Evolutionary conservation across 2,888 invertebrate species (phyloP), one percentile per base, ranked within the genome.

Genomic region (Polymixis flavicincta): DNA sequence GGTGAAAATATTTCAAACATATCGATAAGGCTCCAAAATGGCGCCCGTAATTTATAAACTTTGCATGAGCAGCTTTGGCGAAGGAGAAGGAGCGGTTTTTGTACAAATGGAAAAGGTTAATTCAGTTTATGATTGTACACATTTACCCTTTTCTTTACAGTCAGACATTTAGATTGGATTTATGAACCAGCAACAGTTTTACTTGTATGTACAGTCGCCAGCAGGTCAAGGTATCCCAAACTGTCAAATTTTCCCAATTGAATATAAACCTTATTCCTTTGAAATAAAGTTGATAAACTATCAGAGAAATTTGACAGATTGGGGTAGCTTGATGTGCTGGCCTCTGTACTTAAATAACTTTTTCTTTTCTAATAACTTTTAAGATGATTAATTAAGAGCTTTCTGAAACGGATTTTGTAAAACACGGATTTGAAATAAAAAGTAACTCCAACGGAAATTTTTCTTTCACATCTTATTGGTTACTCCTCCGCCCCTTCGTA

Each of bases 1-100:
- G 68, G 73, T 83, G 68, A 82, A 85, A 84, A 81, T 73, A 84
- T 80, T 77, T 79, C 73, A 75, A 77, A 72, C 72, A 82, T 79
- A 80, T 77, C 75, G 76, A 80, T 78, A 83, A 67, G 50, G 63
- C 13, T 70, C 42, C 59, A 68, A 48, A 25, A 50, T 75, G 66
- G 59, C 67, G 32, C 25, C 37, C 22, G 5, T 17, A 64, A 55
- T 71, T 77, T 61, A 63, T 63, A 68, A 70, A 66, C 54, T 69
- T 50, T 45, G n/a, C 54, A 45, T 11, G 11, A 45, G 32, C 14
- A 50, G n/a, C n/a, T 45, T 57, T 17, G 6, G 28, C 45, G 19
- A 6, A 77, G 37, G 9, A 55, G 22, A 7, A 69, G 48, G 13
- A 55, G 32, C 25, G 13, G 19, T 13, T 59, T 72, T 50, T 63